phyloP scores from a whole-genome alignment of 2,113 vertebrate genomes.

The Panurus biarmicus region DNA sequence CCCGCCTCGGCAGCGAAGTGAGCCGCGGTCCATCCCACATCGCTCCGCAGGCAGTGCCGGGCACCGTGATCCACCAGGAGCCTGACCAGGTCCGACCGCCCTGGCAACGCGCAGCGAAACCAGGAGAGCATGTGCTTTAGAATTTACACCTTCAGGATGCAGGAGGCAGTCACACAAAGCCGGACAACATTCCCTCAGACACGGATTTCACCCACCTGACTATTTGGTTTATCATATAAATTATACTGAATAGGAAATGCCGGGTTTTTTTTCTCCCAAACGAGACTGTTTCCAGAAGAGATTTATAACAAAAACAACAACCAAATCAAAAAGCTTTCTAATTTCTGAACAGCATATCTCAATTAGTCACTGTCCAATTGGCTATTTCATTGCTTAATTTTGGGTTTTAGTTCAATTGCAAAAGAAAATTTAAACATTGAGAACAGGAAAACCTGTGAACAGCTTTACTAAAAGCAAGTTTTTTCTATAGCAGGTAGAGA shows the following conservation, averaged over 20 bases:
- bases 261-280: not conserved
- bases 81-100: conserved; percentile 70
- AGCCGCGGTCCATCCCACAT: conserved; percentile 82
- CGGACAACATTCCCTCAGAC: not conserved
- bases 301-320: not conserved
- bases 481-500: not conserved
- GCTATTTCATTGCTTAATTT: not conserved
- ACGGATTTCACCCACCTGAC: not conserved
- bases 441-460: not conserved
- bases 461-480: not conserved
- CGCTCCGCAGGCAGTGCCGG: conserved; percentile 74
- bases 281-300: not conserved
- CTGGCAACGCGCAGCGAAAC: conserved; percentile 35
- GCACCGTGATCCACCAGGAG: conserved; percentile 81
- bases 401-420: not conserved
- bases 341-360: not conserved
- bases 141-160: not conserved
- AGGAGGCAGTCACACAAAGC: fast-evolving
- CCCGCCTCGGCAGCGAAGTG: conserved; percentile 86
- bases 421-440: not conserved
- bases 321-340: not conserved
- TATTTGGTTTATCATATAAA: not conserved
- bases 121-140: not conserved
- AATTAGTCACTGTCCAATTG: not conserved
- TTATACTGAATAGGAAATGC: not conserved